These are phyloP conservation scores for Theristus sp. DNA, from an alignment of 2,888 invertebrate genomes.

Conservation along the genomic window DNA sequence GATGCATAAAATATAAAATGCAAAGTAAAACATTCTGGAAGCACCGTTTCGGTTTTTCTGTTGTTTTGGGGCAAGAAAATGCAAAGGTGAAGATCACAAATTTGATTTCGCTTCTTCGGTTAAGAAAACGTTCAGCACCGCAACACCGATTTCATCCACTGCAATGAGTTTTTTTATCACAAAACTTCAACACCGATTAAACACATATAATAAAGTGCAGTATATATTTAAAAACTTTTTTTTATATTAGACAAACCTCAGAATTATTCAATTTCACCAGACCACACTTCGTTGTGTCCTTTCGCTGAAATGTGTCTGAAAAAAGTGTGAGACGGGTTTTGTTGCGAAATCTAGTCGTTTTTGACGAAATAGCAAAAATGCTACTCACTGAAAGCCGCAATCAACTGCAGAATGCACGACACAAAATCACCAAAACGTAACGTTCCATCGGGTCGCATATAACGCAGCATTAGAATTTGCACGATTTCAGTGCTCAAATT, in stretches of 20 bases:
- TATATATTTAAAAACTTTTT: too few relatives aligned
- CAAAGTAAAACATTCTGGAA: too few relatives aligned
- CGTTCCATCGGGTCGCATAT: constrained; percentile 79
- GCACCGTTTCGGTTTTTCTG: too few relatives aligned
- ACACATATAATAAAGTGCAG: not conserved
- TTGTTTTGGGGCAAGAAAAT: too few relatives aligned
- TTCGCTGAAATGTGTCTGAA: not conserved
- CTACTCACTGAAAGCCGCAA: constrained; percentile 62
- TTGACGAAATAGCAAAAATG: too few relatives aligned
- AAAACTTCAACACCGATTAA: not conserved
- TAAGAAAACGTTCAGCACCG: constrained; percentile 2
- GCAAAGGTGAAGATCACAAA: too few relatives aligned
- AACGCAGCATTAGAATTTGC: constrained; percentile 58
- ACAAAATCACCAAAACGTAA: constrained; percentile 77
- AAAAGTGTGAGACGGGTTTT: too few relatives aligned
- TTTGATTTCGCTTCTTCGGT: too few relatives aligned
- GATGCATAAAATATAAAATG: too few relatives aligned
- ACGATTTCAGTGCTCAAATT: constrained; percentile 64
- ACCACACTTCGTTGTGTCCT: not conserved
- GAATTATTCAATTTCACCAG: not conserved
- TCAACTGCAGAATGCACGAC: constrained; percentile 65
- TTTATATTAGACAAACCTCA: too few relatives aligned
- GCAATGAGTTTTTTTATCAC: not conserved
- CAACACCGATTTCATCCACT: constrained; percentile 1
- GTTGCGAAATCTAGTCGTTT: too few relatives aligned